A percentile compares a stretch with the other conserved stretches of the same genome.
phyloP scores from a whole-genome alignment of 2,797 vertebrate species.

The Helicolenus hilgendorfi region DNA sequence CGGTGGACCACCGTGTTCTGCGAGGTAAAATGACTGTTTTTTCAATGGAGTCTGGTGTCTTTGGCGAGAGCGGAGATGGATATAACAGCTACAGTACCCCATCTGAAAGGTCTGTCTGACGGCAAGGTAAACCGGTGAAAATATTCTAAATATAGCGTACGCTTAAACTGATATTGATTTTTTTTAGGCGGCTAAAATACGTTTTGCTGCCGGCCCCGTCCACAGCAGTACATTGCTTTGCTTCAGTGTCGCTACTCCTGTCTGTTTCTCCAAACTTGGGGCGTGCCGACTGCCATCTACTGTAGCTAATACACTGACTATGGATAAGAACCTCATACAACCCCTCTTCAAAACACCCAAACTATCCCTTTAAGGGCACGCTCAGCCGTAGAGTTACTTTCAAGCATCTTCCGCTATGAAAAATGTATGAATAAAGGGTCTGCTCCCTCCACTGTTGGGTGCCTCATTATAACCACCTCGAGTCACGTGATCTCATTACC shows the following conservation, averaged over 20 bases:
- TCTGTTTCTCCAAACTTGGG: not conserved
- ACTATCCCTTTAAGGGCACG: not conserved
- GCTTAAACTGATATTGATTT: not conserved
- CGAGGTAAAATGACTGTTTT: accelerated
- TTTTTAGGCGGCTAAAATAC: not conserved
- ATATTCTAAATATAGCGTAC: too few species aligned
- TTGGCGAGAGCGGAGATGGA: too few species aligned
- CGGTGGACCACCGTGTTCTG: too few species aligned
- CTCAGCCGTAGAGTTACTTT: not conserved
- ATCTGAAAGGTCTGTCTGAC: not conserved
- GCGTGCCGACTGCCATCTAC: not conserved
- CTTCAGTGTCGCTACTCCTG: too few species aligned
- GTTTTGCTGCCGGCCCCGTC: not conserved
- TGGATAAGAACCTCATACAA: not conserved
- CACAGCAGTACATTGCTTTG: not conserved
- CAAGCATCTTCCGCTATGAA: not conserved
- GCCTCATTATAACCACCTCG: slow-evolving; percentile 15
- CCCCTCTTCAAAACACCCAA: not conserved
- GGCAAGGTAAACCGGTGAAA: too few species aligned
- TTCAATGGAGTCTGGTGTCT: not conserved
- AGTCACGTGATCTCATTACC: slow-evolving; percentile 25
- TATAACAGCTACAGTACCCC: not conserved
- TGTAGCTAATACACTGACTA: not conserved
- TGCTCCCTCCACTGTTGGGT: not conserved
- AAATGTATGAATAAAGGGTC: not conserved